Evolutionary conservation across 30 jellyfish, hydroid and myxozoan genomes (phyloP).

Genomic region (Nemopilema nomurai): DNA sequence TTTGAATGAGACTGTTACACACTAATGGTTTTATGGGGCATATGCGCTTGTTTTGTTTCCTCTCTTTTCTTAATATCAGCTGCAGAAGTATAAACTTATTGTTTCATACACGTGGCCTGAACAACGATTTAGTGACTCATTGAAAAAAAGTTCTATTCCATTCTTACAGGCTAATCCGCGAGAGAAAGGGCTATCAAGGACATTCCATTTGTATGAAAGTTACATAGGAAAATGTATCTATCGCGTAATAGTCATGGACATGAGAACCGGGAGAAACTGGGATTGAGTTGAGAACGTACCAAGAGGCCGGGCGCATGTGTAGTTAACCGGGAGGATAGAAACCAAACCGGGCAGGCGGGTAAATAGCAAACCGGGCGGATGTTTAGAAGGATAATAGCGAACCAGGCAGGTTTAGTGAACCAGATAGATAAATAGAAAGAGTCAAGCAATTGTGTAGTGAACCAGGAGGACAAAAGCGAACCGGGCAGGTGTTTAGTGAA

Average conservation of each 20-base stretch:
- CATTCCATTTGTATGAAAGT: neutral
- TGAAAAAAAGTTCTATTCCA: neutral
- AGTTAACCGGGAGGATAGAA: too few species aligned
- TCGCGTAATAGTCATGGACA: neutral
- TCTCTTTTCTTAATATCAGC: neutral
- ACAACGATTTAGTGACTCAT: neutral
- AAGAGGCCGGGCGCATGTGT: too few species aligned
- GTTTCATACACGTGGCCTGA: neutral
- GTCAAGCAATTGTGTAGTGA: too few species aligned
- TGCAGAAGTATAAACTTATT: neutral
- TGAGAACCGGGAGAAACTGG: conserved; percentile 2
- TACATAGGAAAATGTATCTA: neutral
- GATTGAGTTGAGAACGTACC: too few species aligned
- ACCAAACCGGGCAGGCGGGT: too few species aligned
- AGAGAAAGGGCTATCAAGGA: neutral
- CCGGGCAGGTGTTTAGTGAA: too few species aligned
- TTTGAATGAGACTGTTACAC: neutral
- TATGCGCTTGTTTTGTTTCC: neutral
- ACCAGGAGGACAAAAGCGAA: too few species aligned
- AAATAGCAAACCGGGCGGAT: too few species aligned
- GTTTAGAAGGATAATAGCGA: too few species aligned
- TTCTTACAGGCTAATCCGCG: neutral
- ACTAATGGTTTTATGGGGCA: neutral
- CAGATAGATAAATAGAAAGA: too few species aligned
- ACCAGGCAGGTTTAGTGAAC: too few species aligned